phyloP scores from a whole-genome alignment of 2,888 invertebrate species.

The Drosophila basisetae region DNA sequence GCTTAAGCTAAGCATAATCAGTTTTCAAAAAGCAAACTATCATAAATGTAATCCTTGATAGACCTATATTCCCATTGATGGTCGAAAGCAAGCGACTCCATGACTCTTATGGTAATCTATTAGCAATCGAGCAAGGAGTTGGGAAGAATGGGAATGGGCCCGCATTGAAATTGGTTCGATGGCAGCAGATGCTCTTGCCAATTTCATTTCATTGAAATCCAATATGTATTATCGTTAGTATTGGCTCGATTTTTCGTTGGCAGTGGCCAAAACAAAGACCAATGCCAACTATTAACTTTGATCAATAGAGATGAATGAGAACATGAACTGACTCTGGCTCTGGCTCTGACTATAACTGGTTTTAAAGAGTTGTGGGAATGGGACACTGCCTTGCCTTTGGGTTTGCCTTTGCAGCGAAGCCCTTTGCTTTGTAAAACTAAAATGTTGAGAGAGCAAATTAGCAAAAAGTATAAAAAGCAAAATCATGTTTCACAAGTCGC shows the following conservation, averaged over 20 bases:
- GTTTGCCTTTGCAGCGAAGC: conserved; percentile 21
- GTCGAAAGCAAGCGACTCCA: conserved; percentile 12
- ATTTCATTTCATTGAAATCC: conserved; percentile 19
- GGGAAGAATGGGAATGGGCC: conserved; percentile 10
- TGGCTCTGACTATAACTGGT: background rate
- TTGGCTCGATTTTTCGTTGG: conserved; percentile 25
- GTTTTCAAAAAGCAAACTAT: conserved; percentile 29
- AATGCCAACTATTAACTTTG: conserved; percentile 24
- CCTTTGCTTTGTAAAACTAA: conserved; percentile 61
- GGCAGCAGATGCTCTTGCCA: conserved; percentile 30
- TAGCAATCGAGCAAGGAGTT: conserved; percentile 25
- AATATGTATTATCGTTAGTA: conserved; percentile 36
- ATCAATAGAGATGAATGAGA: conserved; percentile 28
- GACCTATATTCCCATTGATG: conserved; percentile 5
- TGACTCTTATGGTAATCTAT: conserved; percentile 33
- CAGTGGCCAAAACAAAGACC: conserved; percentile 36
- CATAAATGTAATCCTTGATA: conserved; percentile 27
- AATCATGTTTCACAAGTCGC: conserved; percentile 79
- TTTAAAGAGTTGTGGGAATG: conserved; percentile 19
- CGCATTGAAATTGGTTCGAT: conserved; percentile 38
- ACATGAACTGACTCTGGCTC: conserved; percentile 5
- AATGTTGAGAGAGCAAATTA: conserved; percentile 73
- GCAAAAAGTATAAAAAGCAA: conserved; percentile 76
- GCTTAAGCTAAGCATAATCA: conserved; percentile 9
- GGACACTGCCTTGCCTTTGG: conserved; percentile 9